Evolutionary conservation across 2,113 vertebrate genomes (phyloP), one percentile per base, ranked within the genome.

Genomic region (Pachyramphus minor): DNA sequence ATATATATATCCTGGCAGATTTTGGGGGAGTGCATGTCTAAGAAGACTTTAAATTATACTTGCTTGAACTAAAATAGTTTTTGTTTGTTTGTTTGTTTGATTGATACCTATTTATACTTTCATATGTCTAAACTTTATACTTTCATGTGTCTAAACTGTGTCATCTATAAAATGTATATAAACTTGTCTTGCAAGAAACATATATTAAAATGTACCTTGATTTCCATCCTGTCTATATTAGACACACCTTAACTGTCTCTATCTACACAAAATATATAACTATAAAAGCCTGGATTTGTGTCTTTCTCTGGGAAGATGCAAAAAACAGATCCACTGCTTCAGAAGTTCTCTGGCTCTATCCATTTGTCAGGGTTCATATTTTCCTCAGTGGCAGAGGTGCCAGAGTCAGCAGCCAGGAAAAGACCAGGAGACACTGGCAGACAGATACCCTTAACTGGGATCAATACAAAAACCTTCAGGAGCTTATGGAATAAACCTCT

Each of bases 401-500:
- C 67, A 42, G 52, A 77, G 78, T 33, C 67, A 89, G 83, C 75
- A 89, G 27, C 12, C 39, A 59, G 53, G 62, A 56, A 59, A 17
- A 33, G 63, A 28, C 21, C 63, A 27, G 49, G 8, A 85, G 92
- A 49, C 47, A 44, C 53, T 80, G 79, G 67, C 62, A 89, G 91
- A 80, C 39, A 79, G 60, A 53, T 68, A 67, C 47, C 58, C 78
- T 80, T 31, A 83, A 14, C 62, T 68, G 82, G 59, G 81, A 90
- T 86, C 68, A 82, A 75, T 77, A 63, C 27, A 60, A 49, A 93
- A 93, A 94, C 52, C 72, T 94, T 39, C 31, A 78, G 91, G 80
- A 95, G 84, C 69, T 91, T 21, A 91, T 84, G 84, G 91, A 86
- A 90, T 74, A 66, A 84, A 95, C 31, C 44, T 60, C 83, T 95